Conservation (phyloP, 2,113 vertebrate species). For the Indicator maculatus region DNA sequence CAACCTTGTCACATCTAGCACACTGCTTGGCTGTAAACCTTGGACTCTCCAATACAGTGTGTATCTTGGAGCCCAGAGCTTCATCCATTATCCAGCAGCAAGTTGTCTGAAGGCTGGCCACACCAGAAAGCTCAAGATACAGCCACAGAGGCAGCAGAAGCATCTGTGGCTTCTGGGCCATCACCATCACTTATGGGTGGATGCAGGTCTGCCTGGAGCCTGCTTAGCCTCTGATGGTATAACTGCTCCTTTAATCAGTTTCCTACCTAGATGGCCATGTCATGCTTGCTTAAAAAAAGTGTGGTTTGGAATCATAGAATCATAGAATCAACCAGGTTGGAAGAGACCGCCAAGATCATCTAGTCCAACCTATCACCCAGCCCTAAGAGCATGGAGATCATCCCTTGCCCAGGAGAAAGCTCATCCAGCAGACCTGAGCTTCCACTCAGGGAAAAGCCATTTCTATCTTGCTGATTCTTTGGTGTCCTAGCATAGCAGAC, state of each 20-base stretch:
- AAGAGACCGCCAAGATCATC: no score
- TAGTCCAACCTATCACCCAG: no score
- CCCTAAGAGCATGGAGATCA: not conserved
- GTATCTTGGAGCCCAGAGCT: constrained; percentile 19
- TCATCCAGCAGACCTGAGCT: not conserved
- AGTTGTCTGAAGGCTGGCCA: not conserved
- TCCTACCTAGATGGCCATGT: not conserved
- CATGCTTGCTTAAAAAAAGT: not conserved
- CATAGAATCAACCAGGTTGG: no score
- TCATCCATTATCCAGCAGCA: not conserved
- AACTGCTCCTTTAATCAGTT: not conserved
- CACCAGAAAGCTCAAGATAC: not conserved
- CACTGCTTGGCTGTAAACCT: constrained; percentile 2
- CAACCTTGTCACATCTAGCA: not conserved
- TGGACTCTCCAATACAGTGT: not conserved
- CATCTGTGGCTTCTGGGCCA: not conserved
- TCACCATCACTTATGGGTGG: not conserved
- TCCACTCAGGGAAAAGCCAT: not conserved
- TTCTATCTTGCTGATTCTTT: not conserved
- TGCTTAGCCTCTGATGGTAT: not conserved
- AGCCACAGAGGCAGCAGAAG: not conserved
- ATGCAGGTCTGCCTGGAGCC: not conserved
- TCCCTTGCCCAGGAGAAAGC: not conserved
- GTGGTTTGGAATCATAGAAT: no score
- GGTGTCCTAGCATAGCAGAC: not conserved